Conservation (phyloP, 1,140 invertebrate species). For the Philotrypesis tridentata region DNA sequence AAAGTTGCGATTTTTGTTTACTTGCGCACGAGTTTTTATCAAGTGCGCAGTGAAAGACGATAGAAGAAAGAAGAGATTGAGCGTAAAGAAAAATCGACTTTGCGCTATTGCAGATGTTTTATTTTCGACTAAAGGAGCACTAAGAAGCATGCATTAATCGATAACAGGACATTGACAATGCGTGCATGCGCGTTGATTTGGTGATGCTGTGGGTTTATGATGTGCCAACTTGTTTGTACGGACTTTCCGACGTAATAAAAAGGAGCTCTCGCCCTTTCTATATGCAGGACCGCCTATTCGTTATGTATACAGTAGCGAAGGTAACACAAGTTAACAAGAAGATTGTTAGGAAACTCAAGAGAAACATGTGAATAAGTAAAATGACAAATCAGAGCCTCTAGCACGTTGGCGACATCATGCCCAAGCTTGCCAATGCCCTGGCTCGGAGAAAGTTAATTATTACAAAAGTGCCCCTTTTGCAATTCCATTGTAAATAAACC, state of each 20-base stretch:
- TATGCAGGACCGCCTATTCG: background rate
- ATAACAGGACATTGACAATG: slow-evolving; percentile 75
- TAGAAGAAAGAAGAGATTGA: background rate
- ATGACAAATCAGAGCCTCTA: slow-evolving; percentile 62
- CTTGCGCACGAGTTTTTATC: background rate
- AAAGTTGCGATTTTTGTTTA: slow-evolving; percentile 31
- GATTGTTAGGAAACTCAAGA: slow-evolving; percentile 50
- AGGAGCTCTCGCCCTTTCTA: background rate
- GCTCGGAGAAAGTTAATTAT: slow-evolving; percentile 76
- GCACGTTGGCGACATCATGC: slow-evolving; percentile 74
- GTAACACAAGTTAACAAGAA: slow-evolving; percentile 48
- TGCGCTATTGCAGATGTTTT: slow-evolving; percentile 31
- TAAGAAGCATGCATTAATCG: slow-evolving; percentile 62
- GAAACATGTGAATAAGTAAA: slow-evolving; percentile 53
- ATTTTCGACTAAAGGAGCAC: slow-evolving; percentile 68
- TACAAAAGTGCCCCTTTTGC: slow-evolving; percentile 71
- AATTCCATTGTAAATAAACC: slow-evolving; percentile 59
- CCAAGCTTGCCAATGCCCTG: slow-evolving; percentile 87
- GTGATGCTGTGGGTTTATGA: slow-evolving; percentile 71
- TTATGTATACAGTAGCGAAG: slow-evolving; percentile 36
- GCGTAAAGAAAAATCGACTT: slow-evolving; percentile 38
- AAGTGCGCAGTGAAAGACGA: background rate
- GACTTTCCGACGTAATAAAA: slow-evolving; percentile 17
- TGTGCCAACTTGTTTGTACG: slow-evolving; percentile 69
- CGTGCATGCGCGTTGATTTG: slow-evolving; percentile 72